Conservation (phyloP, 2,888 invertebrate species). For the Ennomos quercinarius region DNA sequence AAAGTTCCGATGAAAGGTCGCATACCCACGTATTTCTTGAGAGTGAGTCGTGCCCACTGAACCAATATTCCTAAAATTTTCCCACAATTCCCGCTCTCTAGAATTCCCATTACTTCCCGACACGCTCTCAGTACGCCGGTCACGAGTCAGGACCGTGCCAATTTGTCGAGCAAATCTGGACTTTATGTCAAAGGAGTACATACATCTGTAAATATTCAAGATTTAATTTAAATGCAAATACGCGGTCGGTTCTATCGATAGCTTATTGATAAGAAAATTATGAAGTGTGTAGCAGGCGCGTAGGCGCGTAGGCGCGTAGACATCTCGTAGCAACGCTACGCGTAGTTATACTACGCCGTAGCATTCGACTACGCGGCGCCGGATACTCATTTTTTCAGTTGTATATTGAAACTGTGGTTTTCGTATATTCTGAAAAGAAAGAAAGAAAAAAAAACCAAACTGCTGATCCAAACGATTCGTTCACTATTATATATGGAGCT, state of each 20-base stretch:
- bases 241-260: constrained; percentile 36
- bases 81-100: constrained; percentile 32
- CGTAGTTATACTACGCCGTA: constrained; percentile 14
- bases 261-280: constrained; percentile 39
- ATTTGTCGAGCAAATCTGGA: constrained; percentile 16
- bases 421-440: no score
- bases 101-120: constrained; percentile 34
- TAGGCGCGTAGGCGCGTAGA: constrained; percentile 14
- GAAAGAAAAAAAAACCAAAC: no score
- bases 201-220: constrained; percentile 9
- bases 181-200: constrained; percentile 29
- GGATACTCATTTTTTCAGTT: not conserved
- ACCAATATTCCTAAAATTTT: constrained; percentile 33
- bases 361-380: constrained; percentile 11
- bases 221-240: constrained; percentile 47
- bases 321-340: constrained; percentile 11
- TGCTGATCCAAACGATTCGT: no score
- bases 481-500: no score
- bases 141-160: constrained; percentile 22
- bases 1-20: constrained; percentile 2
- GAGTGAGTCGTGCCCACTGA: not conserved
- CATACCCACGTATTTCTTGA: not conserved
- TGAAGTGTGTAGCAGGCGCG: constrained; percentile 20
- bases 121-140: constrained; percentile 30
- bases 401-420: not conserved